Base-by-base conservation (phyloP, 2,797 vertebrate genomes). In the Babyrousa celebensis region DNA sequence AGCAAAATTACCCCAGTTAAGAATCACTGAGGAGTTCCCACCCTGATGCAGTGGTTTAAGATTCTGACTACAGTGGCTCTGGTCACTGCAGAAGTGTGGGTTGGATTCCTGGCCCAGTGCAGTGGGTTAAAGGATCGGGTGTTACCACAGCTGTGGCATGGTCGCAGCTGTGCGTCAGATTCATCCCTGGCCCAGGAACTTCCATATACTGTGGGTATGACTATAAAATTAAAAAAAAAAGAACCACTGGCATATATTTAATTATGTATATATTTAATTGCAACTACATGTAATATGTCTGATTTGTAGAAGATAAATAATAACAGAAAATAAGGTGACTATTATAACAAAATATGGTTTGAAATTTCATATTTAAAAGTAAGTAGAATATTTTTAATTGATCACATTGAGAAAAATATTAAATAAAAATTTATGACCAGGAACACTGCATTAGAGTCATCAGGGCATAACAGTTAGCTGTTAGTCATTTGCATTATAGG, bases 311-410 rank as follows among this genome's bases (percentile, higher is more conserved):
- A 89, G 58, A 60, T 54, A 85, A 72, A 43, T 67, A 83, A 74
- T 78, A 86, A 27, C 9, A 89, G 48, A 80, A 91, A 70, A 29
- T 6, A 72, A 18, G 3, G 5, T 60, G 4, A 3, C 16, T 72
- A 54, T 70, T 36, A 48, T 27, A 87, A 36, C 16, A 83, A 85
- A 91, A 95, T 62, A 6, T 77, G 6, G 14, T 85, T 91, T 80
- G 25, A 71, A 94, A 36, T 15, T 89, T 68, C 84, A 43, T 48
- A 56, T 77, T 95, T 95, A 32, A 80, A 92, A 74, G 14, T 74
- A 92, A 74, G 14, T 74, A 25, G 2, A 72, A 12, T 48, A 58
- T 32, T 91, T 92, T 89, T 65, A 92, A 60, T 40, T 91, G 20
- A 83, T 82, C 36, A 85, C 10, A 27, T 25, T 88, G 75, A 48